phyloP scores from a whole-genome alignment of 2,113 vertebrate species.

The Chauna torquata region DNA sequence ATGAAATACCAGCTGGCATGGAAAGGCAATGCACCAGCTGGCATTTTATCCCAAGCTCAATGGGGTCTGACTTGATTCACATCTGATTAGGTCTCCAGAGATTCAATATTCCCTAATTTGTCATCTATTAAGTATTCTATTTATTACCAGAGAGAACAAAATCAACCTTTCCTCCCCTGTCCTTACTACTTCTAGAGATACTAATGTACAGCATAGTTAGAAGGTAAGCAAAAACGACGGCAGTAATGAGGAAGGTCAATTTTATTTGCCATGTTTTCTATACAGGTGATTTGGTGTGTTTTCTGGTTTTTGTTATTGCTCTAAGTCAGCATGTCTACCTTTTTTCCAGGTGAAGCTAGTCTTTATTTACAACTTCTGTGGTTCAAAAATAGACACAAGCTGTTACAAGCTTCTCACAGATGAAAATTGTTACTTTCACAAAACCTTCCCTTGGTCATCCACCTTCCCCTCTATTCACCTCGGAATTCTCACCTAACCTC shows the following conservation, averaged over 20 bases:
- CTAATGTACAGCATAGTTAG: neutral
- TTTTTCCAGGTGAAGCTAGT: neutral
- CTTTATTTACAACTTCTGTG: neutral
- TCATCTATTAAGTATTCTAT: constrained; percentile 34
- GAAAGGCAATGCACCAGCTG: neutral
- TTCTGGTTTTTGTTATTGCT: neutral
- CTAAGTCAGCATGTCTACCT: neutral
- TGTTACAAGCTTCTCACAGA: neutral
- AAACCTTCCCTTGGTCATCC: neutral
- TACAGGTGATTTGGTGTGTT: neutral
- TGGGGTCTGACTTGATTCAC: neutral
- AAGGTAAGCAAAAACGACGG: neutral
- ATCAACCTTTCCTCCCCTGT: neutral
- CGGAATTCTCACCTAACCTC: neutral
- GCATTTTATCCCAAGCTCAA: neutral
- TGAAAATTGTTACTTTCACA: neutral
- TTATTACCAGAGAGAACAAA: constrained; percentile 16
- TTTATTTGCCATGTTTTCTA: neutral
- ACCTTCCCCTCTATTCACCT: rapidly evolving
- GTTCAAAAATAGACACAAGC: neutral
- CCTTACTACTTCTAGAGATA: neutral
- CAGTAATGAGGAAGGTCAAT: neutral
- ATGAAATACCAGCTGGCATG: neutral
- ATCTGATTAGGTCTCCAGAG: constrained; percentile 39
- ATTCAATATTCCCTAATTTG: constrained; percentile 36